Percentiles rank a stretch among this genome's conserved stretches.
phyloP scores from a whole-genome alignment of 2,888 invertebrate species.

The Papilio protenor region DNA sequence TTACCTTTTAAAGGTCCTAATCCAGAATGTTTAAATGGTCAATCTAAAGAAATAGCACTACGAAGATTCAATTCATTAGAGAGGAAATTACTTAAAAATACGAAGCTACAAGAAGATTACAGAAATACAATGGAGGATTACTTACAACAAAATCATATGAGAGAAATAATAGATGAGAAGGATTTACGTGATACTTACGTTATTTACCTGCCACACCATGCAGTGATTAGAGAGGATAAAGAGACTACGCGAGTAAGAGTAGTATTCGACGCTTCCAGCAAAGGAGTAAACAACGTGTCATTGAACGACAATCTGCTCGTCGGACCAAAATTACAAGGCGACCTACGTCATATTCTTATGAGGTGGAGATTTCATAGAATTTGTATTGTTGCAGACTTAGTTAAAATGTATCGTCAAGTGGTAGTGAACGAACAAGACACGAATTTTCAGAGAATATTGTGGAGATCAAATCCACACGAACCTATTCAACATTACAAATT shows the following conservation, averaged over 20 bases:
- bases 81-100: constrained; percentile 39
- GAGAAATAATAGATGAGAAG: constrained; percentile 40
- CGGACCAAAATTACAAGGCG: constrained; percentile 48
- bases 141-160: constrained; percentile 46
- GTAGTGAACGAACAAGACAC: constrained; percentile 40
- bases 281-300: constrained; percentile 42
- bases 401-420: constrained; percentile 47
- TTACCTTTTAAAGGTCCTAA: constrained; percentile 42
- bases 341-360: constrained; percentile 44
- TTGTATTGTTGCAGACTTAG: constrained; percentile 43
- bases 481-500: constrained; percentile 45
- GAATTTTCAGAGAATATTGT: constrained; percentile 46
- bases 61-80: constrained; percentile 43
- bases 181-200: constrained; percentile 9
- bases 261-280: constrained; percentile 45
- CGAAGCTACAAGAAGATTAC: constrained; percentile 45
- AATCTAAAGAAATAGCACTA: constrained; percentile 39
- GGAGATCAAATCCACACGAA: constrained; percentile 41
- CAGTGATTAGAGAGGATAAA: constrained; percentile 43
- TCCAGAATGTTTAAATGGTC: constrained; percentile 36
- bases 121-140: constrained; percentile 48
- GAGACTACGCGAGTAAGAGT: constrained; percentile 45
- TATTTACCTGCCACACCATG: constrained; percentile 46
- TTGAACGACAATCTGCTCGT: constrained; percentile 45
- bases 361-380: constrained; percentile 45